These are phyloP conservation scores for Cettia cetti DNA, from an alignment of 2,113 vertebrate genomes.

Conservation along the genomic window DNA sequence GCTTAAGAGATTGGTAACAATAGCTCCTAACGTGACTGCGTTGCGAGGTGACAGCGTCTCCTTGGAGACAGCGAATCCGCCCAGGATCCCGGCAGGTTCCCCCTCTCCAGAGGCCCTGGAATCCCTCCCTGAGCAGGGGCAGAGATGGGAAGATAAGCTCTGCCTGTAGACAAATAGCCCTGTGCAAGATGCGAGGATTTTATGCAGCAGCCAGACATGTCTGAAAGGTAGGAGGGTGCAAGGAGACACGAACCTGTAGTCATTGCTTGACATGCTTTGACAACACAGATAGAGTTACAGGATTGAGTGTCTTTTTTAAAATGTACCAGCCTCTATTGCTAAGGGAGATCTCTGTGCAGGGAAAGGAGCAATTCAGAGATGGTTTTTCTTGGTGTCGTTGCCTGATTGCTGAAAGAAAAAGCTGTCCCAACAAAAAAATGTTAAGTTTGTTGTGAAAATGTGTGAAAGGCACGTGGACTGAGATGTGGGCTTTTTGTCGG, in stretches of 20 bases:
- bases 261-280: conserved; percentile 56
- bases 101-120: neutral
- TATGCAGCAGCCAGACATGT: conserved; percentile 79
- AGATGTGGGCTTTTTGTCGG: neutral
- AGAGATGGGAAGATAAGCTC: conserved; percentile 47
- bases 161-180: conserved; percentile 47
- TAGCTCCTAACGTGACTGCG: conserved; percentile 55
- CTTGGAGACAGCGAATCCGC: conserved; percentile 56
- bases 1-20: conserved; percentile 61
- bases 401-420: neutral
- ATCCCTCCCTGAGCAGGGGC: neutral
- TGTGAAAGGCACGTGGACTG: neutral
- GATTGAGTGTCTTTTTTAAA: conserved; percentile 58
- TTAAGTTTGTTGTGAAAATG: neutral
- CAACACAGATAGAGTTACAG: conserved; percentile 63
- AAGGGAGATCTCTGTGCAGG: neutral
- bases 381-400: neutral
- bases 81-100: conserved; percentile 22
- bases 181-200: conserved; percentile 46
- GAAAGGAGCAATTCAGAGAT: neutral
- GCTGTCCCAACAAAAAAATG: neutral
- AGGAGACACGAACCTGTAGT: conserved; percentile 26
- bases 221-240: conserved; percentile 82
- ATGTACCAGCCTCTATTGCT: neutral
- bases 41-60: conserved; percentile 73